Evolutionary conservation across 2,888 invertebrate species (phyloP).

Genomic region (Pantelozetes paolii): DNA sequence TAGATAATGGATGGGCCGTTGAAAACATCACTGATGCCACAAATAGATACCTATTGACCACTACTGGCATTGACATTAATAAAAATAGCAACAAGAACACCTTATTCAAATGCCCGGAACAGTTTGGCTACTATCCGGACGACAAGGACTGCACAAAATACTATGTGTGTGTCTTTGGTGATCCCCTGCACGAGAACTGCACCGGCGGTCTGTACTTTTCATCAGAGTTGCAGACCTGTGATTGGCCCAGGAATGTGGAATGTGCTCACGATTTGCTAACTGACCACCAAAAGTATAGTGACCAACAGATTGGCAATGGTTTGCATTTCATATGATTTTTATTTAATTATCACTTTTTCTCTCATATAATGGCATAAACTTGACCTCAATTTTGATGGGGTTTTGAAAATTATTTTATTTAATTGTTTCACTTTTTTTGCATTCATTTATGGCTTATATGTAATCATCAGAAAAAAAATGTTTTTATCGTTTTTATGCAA

Average conservation of each 20-base stretch:
- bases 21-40: not conserved
- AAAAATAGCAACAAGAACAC: not conserved
- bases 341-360: too few relatives aligned
- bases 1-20: too few relatives aligned
- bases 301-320: not conserved
- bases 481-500: too few relatives aligned
- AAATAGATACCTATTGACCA: not conserved
- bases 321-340: not conserved
- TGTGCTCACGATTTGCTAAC: constrained; percentile 56
- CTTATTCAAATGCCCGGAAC: constrained; percentile 86
- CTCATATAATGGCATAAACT: not conserved
- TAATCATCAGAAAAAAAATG: not conserved
- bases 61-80: not conserved
- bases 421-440: not conserved
- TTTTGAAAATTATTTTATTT: not conserved
- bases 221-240: constrained; percentile 89
- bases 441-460: not conserved
- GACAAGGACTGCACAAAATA: constrained; percentile 86
- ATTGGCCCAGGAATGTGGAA: constrained; percentile 91
- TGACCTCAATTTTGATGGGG: constrained; percentile 27
- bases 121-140: constrained; percentile 90
- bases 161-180: constrained; percentile 90
- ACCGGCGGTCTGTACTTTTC: constrained; percentile 93
- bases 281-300: not conserved
- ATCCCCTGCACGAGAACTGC: constrained; percentile 82